Evolutionary conservation across 2,888 invertebrate species (phyloP), one percentile per base, ranked within the genome.

Genomic region (Schizotus pectinicornis): DNA sequence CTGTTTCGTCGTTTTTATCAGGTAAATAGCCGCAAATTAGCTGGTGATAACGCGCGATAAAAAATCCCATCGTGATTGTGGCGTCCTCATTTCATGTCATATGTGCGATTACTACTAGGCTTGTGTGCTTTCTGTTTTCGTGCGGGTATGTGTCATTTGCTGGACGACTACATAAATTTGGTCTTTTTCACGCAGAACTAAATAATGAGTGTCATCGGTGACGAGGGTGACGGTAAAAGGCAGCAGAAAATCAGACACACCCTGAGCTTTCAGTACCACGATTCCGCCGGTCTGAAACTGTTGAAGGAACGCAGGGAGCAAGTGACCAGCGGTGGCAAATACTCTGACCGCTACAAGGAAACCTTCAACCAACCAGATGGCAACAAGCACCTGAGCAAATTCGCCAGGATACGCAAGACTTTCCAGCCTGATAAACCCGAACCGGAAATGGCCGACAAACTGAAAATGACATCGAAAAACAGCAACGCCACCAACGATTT

Each of bases 401-500:
- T 66, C 67, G 69, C 67, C 41, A 67, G 71, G 39, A 36, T 57
- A 7, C 49, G 57, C 47, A 47, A 39, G 50, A 58, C 35, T 34
- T 49, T 46, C 11, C 67, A 70, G 51, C 65, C 67, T 6, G 69
- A 70, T 45, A 62, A 63, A 14, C 34, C 50, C 8, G 13, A 35
- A 22, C 33, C 9, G 7, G 9, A 14, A 36, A 42, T 13, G 8
- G 62, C 64, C n/a, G 59, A 65, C 77, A 7, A 74, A 77, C 0
- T 77, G 72, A 47, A 69, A 76, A 8, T 75, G 75, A 42, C 76
- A 78, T 45, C 73, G 6, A 67, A 71, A 47, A 67, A 64, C 59
- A 75, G 74, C 56, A 77, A 78, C 53, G 77, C 78, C 9, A 77
- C 79, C 5, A 78, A 77, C 61, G 79, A 79, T 58, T 64, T 77